A percentile compares a stretch with the other conserved stretches of the same genome.
These are phyloP conservation scores for Carabus problematicus DNA, from an alignment of 2,888 invertebrate species.

Conservation along the genomic window DNA sequence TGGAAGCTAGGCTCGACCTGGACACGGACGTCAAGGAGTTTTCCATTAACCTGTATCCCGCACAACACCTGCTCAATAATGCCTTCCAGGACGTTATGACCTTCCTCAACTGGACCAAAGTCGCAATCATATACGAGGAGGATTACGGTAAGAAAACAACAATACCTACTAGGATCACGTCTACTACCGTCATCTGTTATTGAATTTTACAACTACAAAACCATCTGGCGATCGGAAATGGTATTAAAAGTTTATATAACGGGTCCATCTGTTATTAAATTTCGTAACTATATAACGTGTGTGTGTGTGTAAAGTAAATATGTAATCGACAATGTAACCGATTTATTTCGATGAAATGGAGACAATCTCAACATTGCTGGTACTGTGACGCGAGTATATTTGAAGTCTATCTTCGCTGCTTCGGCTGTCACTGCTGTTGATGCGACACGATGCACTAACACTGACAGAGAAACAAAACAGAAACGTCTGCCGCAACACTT, in stretches of 20 bases:
- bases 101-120: constrained; percentile 81
- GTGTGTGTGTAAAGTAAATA: neutral
- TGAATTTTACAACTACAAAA: too few relatives aligned
- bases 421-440: too few relatives aligned
- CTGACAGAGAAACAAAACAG: too few relatives aligned
- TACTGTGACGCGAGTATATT: too few relatives aligned
- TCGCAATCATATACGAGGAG: constrained; percentile 82
- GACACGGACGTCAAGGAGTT: constrained; percentile 69
- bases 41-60: constrained; percentile 81
- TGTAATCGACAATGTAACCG: neutral
- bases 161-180: too few relatives aligned
- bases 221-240: too few relatives aligned
- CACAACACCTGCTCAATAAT: constrained; percentile 72
- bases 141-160: constrained; percentile 67
- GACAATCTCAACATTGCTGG: neutral
- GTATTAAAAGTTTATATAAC: neutral
- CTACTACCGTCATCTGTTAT: too few relatives aligned
- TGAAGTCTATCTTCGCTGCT: too few relatives aligned
- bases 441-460: too few relatives aligned
- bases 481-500: too few relatives aligned
- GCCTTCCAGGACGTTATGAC: constrained; percentile 80
- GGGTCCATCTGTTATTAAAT: neutral
- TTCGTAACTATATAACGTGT: too few relatives aligned
- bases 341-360: neutral
- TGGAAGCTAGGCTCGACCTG: constrained; percentile 72